phyloP scores from a whole-genome alignment of 2,888 invertebrate genomes.

The Dendrolimus pini region DNA sequence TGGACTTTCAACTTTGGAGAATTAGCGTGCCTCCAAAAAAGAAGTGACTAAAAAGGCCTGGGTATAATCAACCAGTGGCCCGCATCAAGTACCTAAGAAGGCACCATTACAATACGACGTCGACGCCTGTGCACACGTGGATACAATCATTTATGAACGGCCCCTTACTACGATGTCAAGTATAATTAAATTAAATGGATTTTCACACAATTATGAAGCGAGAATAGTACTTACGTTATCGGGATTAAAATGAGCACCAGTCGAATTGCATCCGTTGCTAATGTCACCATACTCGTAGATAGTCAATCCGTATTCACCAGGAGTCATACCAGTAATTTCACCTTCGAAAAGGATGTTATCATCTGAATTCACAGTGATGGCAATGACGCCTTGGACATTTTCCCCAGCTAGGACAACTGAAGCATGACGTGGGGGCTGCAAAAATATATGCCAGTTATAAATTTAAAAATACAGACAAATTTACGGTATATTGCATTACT shows the following conservation, averaged over 20 bases:
- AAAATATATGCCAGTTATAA: too few species aligned
- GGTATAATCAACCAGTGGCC: too few species aligned
- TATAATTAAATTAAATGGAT: too few species aligned
- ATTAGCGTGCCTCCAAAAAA: too few species aligned
- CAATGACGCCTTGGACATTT: slow-evolving; percentile 43
- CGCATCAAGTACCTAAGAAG: neutral
- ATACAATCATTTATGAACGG: neutral
- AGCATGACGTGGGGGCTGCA: slow-evolving; percentile 22
- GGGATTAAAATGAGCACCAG: slow-evolving; percentile 89
- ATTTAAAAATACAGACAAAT: too few species aligned
- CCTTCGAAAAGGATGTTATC: slow-evolving; percentile 79
- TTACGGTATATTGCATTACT: too few species aligned
- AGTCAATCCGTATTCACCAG: slow-evolving; percentile 85
- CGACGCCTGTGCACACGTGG: neutral
- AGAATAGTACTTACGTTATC: slow-evolving; percentile 74
- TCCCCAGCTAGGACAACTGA: slow-evolving; percentile 30
- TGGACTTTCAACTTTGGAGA: too few species aligned
- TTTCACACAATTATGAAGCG: neutral
- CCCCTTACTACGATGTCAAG: too few species aligned
- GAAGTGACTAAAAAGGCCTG: too few species aligned
- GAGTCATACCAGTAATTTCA: slow-evolving; percentile 73
- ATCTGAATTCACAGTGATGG: slow-evolving; percentile 74
- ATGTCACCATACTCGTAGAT: slow-evolving; percentile 86
- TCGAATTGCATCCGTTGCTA: slow-evolving; percentile 79
- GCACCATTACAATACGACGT: neutral